Conservation (phyloP, 1,140 invertebrate species). For the Hesperophylax magnus region DNA sequence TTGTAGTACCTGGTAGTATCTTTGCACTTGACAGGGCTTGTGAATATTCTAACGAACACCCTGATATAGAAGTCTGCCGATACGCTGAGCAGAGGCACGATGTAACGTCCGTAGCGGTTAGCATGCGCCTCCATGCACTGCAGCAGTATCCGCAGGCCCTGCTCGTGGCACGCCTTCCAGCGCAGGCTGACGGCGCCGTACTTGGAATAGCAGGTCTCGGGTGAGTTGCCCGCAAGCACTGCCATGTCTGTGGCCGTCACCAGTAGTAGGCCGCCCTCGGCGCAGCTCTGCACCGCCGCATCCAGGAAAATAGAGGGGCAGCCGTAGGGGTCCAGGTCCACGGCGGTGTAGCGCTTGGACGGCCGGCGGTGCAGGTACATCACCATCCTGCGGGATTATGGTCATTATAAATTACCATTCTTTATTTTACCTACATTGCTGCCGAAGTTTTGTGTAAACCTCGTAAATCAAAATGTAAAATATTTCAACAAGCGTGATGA, state of each 20-base stretch:
- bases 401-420: too few species aligned
- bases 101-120: conserved; percentile 93
- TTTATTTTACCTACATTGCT: too few species aligned
- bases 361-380: conserved; percentile 84
- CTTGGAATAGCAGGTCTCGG: conserved; percentile 95
- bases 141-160: conserved; percentile 94
- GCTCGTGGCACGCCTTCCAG: conserved; percentile 94
- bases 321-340: conserved; percentile 99
- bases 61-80: conserved; percentile 98
- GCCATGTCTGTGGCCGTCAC: conserved; percentile 99
- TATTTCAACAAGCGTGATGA: too few species aligned
- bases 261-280: conserved; percentile 87
- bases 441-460: too few species aligned
- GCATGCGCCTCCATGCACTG: conserved; percentile 93
- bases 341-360: conserved; percentile 85
- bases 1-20: conserved; percentile 77
- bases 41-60: conserved; percentile 90
- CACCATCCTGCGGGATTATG: conserved; percentile 75
- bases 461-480: too few species aligned
- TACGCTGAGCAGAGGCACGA: conserved; percentile 90
- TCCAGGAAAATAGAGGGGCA: conserved; percentile 95
- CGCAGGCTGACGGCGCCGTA: conserved; percentile 94
- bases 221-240: conserved; percentile 94
- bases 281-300: conserved; percentile 86
- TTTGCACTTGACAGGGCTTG: conserved; percentile 88